Evolutionary conservation across 2,888 invertebrate species (phyloP), one percentile per base, ranked within the genome.

Genomic region (Elmis aenea): DNA sequence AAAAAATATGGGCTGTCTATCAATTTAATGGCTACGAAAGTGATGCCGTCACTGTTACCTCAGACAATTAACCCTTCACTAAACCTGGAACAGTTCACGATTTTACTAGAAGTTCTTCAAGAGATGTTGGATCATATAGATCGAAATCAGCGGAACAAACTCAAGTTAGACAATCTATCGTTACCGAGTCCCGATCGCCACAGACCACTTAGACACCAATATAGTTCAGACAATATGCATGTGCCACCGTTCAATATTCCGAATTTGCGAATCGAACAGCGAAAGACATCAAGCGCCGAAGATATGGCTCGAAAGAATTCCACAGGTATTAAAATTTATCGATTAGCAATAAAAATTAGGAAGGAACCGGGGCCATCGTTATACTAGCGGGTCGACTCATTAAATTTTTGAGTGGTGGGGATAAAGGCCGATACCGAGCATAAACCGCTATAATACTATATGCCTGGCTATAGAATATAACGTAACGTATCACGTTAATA

Each of bases 101-200:
- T 77, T 50, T 74, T 91, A 15, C 74, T 89, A 45, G 85, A 86
- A 65, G 86, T 93, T 26, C 74, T 95, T 38, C 87, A 92, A 61
- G 91, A 93, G 55, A 93, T 96, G 94, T 71, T 96, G 57, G 86
- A 85, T 57, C 84, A 81, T 59, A 89, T 92, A 47, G 90, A 91
- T 66, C 77, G 85, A 50, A 86, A 87, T 60, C 91, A 94, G 62
- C 79, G 90, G 29, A 86, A 87, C 68, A 91, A 91, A 68, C 74
- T 95, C 64, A 90, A 89, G 68, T 66, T 88, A 59, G 92, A 92
- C 62, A 83, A 83, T 64, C 70, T 84, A 42, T 77, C 84, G 22
- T 70, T 83, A 55, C 79, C 81, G 28, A 85, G 83, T 56, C 85
- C 85, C 1, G 89, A 88, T 48, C 74, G 85, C 15, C 80, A 83